Evolutionary conservation across 2,888 invertebrate species (phyloP).

Genomic region (Cantharis nigra): DNA sequence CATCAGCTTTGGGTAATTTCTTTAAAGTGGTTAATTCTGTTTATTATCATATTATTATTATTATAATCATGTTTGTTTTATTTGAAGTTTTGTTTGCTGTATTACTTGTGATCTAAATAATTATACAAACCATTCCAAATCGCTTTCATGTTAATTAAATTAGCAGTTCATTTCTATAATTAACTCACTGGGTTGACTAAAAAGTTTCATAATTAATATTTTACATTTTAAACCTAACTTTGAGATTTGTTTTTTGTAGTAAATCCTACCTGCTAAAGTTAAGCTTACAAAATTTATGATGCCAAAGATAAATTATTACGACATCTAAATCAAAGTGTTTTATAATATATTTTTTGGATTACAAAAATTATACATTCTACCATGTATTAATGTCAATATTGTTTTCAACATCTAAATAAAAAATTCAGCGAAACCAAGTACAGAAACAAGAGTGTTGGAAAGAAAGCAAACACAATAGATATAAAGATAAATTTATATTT

Average conservation of each 20-base stretch:
- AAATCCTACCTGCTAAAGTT: not conserved
- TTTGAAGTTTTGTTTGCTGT: not conserved
- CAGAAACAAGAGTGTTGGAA: not conserved
- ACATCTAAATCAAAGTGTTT: not conserved
- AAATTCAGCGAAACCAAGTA: not conserved
- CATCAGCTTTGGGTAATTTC: not conserved
- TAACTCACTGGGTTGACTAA: not conserved
- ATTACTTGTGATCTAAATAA: not conserved
- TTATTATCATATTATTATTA: not conserved
- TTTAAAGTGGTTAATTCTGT: not conserved
- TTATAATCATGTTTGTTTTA: not conserved
- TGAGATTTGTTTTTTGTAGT: not conserved
- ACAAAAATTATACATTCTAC: not conserved
- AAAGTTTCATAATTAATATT: not conserved
- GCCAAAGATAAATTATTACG: not conserved
- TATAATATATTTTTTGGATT: not conserved
- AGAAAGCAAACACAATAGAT: not conserved
- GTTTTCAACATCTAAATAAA: not conserved
- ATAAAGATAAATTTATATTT: not conserved
- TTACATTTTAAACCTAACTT: not conserved
- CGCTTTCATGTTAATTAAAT: not conserved
- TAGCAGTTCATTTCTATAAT: not conserved
- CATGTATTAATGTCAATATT: not conserved
- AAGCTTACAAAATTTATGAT: not conserved
- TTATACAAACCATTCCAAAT: not conserved